Percentiles rank a stretch among this genome's conserved stretches.
These are phyloP conservation scores for Taenioides sp. DNA, from an alignment of 2,797 vertebrate genomes.

Conservation along the genomic window DNA sequence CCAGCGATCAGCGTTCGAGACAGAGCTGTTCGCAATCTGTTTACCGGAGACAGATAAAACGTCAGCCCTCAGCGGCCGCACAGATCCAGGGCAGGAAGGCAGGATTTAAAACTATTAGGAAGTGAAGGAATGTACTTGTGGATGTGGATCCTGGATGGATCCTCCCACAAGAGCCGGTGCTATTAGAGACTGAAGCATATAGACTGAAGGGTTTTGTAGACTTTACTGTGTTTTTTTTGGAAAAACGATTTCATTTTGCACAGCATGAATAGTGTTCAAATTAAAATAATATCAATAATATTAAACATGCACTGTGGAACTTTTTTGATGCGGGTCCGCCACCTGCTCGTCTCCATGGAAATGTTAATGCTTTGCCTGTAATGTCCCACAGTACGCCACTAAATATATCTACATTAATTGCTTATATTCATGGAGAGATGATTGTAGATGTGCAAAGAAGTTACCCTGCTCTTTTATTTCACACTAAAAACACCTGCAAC, in stretches of 20 bases:
- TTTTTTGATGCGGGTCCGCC: too few relatives aligned
- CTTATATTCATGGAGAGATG: too few relatives aligned
- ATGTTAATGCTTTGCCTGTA: too few relatives aligned
- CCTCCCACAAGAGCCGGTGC: too few relatives aligned
- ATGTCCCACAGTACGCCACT: too few relatives aligned
- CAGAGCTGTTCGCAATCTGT: constrained; percentile 22
- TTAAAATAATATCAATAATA: neutral
- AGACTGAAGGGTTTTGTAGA: neutral
- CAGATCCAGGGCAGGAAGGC: neutral
- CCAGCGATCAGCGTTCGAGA: constrained; percentile 19
- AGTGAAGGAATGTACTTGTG: neutral
- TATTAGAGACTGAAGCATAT: neutral
- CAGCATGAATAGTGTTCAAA: neutral
- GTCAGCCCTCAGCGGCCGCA: neutral
- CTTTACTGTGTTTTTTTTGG: neutral
- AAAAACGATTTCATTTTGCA: neutral
- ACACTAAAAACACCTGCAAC: too few relatives aligned
- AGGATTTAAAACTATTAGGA: neutral
- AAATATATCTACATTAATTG: too few relatives aligned
- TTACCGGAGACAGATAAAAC: constrained; percentile 19
- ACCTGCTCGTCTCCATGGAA: too few relatives aligned
- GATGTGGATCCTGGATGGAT: too few relatives aligned
- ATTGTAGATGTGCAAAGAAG: too few relatives aligned
- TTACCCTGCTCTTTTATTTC: too few relatives aligned
- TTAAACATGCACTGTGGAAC: too few relatives aligned